Base-by-base conservation (phyloP, 2,797 vertebrate genomes). In the Falco rusticolus region DNA sequence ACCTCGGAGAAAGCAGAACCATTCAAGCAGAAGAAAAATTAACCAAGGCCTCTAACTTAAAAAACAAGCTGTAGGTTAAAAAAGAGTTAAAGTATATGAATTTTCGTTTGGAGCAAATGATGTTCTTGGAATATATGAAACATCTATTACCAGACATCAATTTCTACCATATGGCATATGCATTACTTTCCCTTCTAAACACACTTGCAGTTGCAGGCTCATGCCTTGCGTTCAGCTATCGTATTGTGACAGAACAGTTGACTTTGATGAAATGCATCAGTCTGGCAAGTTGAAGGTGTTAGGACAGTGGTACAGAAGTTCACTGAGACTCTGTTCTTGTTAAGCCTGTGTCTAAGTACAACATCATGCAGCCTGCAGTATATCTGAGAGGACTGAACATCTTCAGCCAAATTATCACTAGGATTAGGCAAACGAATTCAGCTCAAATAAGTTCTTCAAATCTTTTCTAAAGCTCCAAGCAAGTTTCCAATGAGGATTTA, bases 61-160 rank as follows among this genome's bases (percentile, higher is more conserved):
- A 87, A 83, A 31, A 5, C 16, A 64, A 93, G 28, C 1, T 24
- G 51, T 20, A 8, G 26, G 92, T 59, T 87, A 87, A 59, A 86
- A 87, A 95, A 93, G 82, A 94, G 93, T 97, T 96, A 90, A 95
- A 81, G 41, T 47, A n/a, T 31, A 85, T 13, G 78, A 71, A 77
- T 95, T 96, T 91, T 92, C 53, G 2, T 80, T 94, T 68, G 87
- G 83, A 93, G 84, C 47, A 82, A 96, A 83, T 87, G 53, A 93
- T 93, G 78, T 82, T 87, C 94, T 93, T 95, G 95, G 95, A 96
- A 93, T 94, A 87, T n/a, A 89, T 75, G 80, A 93, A 92, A 80
- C 89, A 83, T 96, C 91, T 89, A 90, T 93, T 94, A 95, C 51
- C 87, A 97, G 89, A 43, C 93, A 91, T 84, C 90, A 86, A 86